Percentiles rank a stretch among this genome's conserved stretches.
Conservation (phyloP, 2,888 invertebrate genomes). For the Allolobophora icterica region DNA sequence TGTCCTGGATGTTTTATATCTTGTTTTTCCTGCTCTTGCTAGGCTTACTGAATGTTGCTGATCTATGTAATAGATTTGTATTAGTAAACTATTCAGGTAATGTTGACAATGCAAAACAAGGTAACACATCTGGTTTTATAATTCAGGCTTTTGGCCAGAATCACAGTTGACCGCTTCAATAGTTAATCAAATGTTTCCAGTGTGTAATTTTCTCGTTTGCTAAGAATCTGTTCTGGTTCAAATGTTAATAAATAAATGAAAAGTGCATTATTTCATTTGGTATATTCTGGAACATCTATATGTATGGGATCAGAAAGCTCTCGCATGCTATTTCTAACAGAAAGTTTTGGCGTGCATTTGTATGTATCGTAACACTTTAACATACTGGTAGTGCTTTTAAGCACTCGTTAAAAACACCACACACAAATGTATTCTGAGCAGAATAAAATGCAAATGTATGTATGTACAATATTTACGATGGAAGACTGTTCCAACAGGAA, state of each 20-base stretch:
- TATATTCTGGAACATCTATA: background rate
- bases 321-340: background rate
- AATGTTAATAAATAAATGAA: conserved; percentile 5
- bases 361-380: background rate
- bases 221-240: conserved; percentile 25
- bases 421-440: background rate
- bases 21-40: conserved; percentile 9
- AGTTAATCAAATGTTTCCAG: conserved; percentile 20
- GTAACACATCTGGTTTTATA: background rate
- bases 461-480: background rate
- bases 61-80: conserved; percentile 11
- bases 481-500: background rate
- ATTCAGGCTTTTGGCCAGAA: conserved; percentile 1
- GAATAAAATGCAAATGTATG: too few relatives aligned
- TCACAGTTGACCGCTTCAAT: conserved; percentile 14
- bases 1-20: conserved; percentile 20
- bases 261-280: background rate
- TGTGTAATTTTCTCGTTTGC: background rate
- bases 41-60: conserved; percentile 6
- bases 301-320: background rate
- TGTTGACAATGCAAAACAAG: conserved; percentile 24
- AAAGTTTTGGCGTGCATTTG: background rate
- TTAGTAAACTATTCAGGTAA: conserved; percentile 29
- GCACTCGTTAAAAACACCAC: background rate
- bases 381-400: background rate